Base-by-base conservation (phyloP, 2,888 invertebrate species). In the Monoplex corrugatus region DNA sequence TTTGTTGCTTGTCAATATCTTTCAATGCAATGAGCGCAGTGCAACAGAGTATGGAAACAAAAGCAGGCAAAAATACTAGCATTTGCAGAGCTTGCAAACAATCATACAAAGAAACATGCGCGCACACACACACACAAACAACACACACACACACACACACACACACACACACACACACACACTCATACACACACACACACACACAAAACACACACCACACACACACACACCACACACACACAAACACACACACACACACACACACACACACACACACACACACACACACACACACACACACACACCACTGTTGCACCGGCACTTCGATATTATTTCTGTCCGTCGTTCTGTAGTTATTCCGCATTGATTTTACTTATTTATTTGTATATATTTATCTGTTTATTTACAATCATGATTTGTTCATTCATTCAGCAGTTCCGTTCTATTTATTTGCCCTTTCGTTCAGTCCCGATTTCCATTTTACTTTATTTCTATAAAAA, bases 141-240 rank as follows among this genome's bases (percentile, higher is more conserved):
- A 13, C 78, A 78, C 40, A 78, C 23, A 78, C 8, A 32, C 78
- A 40, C 78, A 40, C 0, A 40, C 40, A 78, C 40, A 40, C 40
- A 78, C 78, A 40, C 40, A 16, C 13, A 40, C 43, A 78, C 78
- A 78, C 43, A 23, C 78, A 78, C 78, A 43, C 78, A 40, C 78
- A 78, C 78, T 40, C 19, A 16, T 35, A 72, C 16, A 16, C 75
- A 40, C 78, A 43, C 78, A 43, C 78, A 23, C 78, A 43, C 78
- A 43, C 78, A 78, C 78, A 78, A n/a, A n/a, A n/a, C n/a, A n/a
- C n/a, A n/a, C n/a, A n/a, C n/a, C 78, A 78, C 78, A 78, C 78
- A 78, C 19, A 13, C 19, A 50, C 8, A 50, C 19, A 50, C 19
- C 50, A 19, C 50, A 19, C 19, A 19, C 50, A 19, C 50, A 19